A percentile compares a stretch with the other conserved stretches of the same genome.
phyloP scores from a whole-genome alignment of 2,113 vertebrate genomes.

The Epinephelus lanceolatus region DNA sequence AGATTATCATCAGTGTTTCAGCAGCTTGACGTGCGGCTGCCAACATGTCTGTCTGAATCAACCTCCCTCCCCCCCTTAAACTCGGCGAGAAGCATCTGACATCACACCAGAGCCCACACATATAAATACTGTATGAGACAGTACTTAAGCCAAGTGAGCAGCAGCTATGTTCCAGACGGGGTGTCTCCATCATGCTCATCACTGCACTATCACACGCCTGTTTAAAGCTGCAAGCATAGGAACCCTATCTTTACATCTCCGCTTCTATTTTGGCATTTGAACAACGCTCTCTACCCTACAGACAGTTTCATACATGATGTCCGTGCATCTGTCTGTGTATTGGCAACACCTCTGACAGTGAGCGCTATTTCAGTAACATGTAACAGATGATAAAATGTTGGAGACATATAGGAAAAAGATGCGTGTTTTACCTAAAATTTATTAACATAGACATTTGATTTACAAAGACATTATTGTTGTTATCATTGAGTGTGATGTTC shows the following conservation, averaged over 20 bases:
- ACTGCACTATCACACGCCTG: conserved; percentile 7
- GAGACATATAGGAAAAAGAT: neutral
- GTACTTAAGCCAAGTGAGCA: conserved; percentile 70
- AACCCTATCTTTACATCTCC: conserved; percentile 2
- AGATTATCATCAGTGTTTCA: neutral
- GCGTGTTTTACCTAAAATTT: conserved; percentile 54
- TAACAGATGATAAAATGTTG: neutral
- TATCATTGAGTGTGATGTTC: conserved; percentile 18
- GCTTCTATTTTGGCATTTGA: conserved; percentile 18
- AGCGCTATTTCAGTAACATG: neutral
- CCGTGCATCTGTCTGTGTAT: neutral
- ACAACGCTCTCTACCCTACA: neutral
- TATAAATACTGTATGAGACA: conserved; percentile 53
- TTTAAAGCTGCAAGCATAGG: neutral
- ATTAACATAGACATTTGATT: conserved; percentile 71
- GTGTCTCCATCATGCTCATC: conserved; percentile 38
- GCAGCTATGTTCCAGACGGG: conserved; percentile 66
- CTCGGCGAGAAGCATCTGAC: conserved; percentile 49
- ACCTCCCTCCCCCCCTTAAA: neutral
- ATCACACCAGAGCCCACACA: conserved; percentile 65
- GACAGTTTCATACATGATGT: conserved; percentile 4
- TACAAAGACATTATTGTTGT: conserved; percentile 46
- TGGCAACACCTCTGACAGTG: neutral
- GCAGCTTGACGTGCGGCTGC: conserved; percentile 35
- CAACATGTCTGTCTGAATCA: conserved; percentile 33